A percentile compares a stretch with the other conserved stretches of the same genome.
phyloP scores from a whole-genome alignment of 2,888 invertebrate genomes.

The Netelia virgata region DNA sequence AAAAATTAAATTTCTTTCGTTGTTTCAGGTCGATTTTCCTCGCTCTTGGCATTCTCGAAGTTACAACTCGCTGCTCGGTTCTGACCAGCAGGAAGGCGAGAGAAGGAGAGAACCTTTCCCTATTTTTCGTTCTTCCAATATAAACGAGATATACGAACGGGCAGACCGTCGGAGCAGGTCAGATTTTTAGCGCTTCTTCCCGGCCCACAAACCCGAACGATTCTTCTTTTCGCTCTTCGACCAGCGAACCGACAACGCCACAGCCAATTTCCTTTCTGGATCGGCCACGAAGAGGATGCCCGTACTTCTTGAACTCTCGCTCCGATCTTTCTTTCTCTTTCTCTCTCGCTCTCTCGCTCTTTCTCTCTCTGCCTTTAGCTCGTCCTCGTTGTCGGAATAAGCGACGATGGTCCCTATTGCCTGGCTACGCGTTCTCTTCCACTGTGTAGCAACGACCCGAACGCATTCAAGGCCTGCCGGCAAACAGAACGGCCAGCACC shows the following conservation, averaged over 20 bases:
- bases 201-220: conserved; percentile 7
- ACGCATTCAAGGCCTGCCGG: conserved; percentile 79
- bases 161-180: conserved; percentile 59
- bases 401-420: conserved; percentile 47
- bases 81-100: not conserved
- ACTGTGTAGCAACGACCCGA: conserved; percentile 77
- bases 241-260: conserved; percentile 21
- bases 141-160: conserved; percentile 21
- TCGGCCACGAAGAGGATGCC: conserved; percentile 54
- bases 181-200: conserved; percentile 62
- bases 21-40: not conserved
- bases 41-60: not conserved
- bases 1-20: not conserved
- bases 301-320: conserved; percentile 12
- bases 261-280: conserved; percentile 71
- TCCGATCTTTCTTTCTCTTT: not conserved
- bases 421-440: conserved; percentile 54
- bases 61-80: conserved; percentile 12
- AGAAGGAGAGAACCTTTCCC: conserved; percentile 29
- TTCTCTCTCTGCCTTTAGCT: conserved; percentile 12
- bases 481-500: conserved; percentile 70
- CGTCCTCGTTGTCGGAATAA: conserved; percentile 51
- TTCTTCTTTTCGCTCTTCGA: conserved; percentile 10
- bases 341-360: conserved; percentile 16
- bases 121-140: conserved; percentile 22